A percentile compares a stretch with the other conserved stretches of the same genome.
These are phyloP conservation scores for Vidua chalybeata DNA, from an alignment of 2,113 vertebrate genomes.

Conservation along the genomic window DNA sequence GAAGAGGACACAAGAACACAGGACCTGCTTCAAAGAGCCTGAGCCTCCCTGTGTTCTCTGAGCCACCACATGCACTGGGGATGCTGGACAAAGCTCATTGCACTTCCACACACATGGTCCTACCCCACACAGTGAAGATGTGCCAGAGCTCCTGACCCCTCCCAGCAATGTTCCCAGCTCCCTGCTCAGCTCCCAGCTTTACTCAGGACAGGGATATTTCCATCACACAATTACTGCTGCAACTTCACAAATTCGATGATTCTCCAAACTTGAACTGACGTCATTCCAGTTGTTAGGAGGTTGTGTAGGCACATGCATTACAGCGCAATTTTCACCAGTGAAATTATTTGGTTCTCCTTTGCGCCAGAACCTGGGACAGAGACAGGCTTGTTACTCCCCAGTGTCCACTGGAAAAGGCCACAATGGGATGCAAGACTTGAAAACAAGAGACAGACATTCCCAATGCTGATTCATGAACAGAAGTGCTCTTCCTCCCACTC, in stretches of 20 bases:
- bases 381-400: no score
- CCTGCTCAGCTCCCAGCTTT: neutral
- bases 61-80: neutral
- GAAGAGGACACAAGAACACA: neutral
- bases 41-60: neutral
- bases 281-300: no score
- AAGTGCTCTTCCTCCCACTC: no score
- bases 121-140: neutral
- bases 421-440: no score
- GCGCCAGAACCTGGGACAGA: no score
- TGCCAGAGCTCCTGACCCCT: neutral
- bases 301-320: no score
- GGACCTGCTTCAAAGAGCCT: neutral
- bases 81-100: neutral
- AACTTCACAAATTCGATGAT: neutral
- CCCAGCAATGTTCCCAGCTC: neutral
- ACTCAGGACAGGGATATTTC: neutral
- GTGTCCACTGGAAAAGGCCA: no score
- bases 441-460: no score
- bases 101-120: neutral
- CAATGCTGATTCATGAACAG: no score
- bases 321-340: no score
- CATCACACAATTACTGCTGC: neutral
- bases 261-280: no score
- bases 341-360: no score